phyloP scores from a whole-genome alignment of 2,888 invertebrate species.

The Lumbricus terrestris region DNA sequence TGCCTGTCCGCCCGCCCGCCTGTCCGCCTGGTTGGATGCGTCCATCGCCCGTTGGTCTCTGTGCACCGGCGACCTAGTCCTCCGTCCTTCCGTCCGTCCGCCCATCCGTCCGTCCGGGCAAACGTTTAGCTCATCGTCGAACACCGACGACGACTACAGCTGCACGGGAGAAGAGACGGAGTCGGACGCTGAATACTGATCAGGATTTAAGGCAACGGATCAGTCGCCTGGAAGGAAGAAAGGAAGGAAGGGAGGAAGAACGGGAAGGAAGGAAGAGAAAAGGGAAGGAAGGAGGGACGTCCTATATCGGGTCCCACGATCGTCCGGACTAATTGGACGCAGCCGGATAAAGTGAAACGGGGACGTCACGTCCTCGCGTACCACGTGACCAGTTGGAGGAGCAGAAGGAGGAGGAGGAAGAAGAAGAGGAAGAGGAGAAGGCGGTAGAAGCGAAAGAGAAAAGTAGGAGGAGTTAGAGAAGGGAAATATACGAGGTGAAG shows the following conservation, averaged over 20 bases:
- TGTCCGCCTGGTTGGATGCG: background rate
- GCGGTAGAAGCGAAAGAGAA: background rate
- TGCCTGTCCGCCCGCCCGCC: background rate
- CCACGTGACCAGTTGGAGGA: background rate
- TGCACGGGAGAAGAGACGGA: background rate
- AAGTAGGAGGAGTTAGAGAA: background rate
- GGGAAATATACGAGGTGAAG: background rate
- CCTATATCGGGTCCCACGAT: background rate
- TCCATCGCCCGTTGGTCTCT: background rate
- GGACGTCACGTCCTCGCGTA: background rate
- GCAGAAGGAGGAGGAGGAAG: background rate
- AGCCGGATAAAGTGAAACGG: background rate
- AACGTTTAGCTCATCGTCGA: background rate
- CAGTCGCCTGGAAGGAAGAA: background rate
- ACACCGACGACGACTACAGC: background rate
- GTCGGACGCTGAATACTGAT: background rate
- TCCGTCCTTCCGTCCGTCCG: background rate
- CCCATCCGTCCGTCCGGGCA: background rate
- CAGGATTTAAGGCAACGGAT: background rate
- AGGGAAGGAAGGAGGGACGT: background rate
- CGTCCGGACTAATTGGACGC: slow-evolving; percentile 7
- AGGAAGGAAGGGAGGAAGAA: background rate
- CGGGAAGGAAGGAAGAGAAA: background rate
- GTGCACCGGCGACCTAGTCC: background rate
- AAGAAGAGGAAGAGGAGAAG: background rate